A percentile compares a stretch with the other conserved stretches of the same genome.
Evolutionary conservation across 2,113 vertebrate species (phyloP).

Genomic region (Aspiorhynchus laticeps): DNA sequence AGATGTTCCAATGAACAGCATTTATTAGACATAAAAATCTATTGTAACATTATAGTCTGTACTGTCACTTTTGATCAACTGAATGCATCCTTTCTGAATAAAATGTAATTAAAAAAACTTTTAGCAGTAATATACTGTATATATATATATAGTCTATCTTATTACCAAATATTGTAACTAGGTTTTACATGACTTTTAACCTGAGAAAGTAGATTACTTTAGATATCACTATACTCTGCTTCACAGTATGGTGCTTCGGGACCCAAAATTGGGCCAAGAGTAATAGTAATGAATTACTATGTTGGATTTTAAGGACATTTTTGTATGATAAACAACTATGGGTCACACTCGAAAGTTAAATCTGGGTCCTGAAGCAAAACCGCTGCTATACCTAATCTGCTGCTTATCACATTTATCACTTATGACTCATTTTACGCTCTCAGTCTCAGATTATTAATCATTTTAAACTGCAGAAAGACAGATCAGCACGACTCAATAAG

Average conservation of each 20-base stretch:
- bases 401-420: neutral
- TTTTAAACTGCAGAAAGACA: constrained; percentile 5
- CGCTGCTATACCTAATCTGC: neutral
- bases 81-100: too few species aligned
- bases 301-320: neutral
- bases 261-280: neutral
- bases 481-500: constrained; percentile 7
- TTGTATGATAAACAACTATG: too few species aligned
- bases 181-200: neutral
- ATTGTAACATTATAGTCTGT: neutral
- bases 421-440: neutral
- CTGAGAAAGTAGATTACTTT: neutral
- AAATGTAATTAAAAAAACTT: neutral
- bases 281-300: neutral
- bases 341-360: neutral
- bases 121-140: neutral
- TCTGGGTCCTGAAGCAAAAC: neutral
- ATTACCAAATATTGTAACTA: neutral
- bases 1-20: neutral
- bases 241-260: neutral
- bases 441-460: neutral
- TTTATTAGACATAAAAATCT: neutral
- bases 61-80: neutral
- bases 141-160: too few species aligned
- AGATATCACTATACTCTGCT: neutral